Evolutionary conservation across 2,888 invertebrate genomes (phyloP).

Genomic region (Strigamia crassipes): DNA sequence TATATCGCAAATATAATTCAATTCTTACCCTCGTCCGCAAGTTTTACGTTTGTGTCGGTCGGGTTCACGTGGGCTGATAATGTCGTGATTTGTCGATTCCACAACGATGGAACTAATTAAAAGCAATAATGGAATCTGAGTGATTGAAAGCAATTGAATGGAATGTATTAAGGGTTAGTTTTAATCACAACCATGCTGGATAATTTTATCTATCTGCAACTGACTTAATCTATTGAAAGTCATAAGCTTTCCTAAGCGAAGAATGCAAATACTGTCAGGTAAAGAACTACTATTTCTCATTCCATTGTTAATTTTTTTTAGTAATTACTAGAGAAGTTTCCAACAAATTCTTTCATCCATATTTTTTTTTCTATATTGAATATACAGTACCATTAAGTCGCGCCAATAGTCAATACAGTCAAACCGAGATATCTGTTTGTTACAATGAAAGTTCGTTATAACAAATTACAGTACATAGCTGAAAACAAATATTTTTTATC

Average conservation of each 20-base stretch:
- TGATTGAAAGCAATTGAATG: neutral
- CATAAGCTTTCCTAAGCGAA: neutral
- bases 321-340: neutral
- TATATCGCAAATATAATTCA: too few relatives aligned
- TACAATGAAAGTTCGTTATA: too few relatives aligned
- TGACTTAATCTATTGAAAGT: neutral
- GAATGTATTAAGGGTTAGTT: neutral
- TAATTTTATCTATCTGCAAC: neutral
- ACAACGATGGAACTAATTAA: conserved; percentile 32
- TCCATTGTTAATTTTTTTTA: neutral
- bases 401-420: too few relatives aligned
- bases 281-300: neutral
- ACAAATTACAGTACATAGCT: too few relatives aligned
- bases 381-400: too few relatives aligned
- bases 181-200: conserved; percentile 2
- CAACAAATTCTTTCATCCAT: neutral
- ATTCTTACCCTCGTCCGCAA: conserved; percentile 43
- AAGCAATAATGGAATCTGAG: conserved; percentile 1
- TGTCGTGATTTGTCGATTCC: conserved; percentile 42
- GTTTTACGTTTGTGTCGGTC: conserved; percentile 40
- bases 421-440: too few relatives aligned
- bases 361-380: too few relatives aligned
- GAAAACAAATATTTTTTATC: too few relatives aligned
- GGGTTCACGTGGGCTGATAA: conserved; percentile 41
- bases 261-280: conserved; percentile 8